Base-by-base conservation (phyloP, 1,140 invertebrate genomes). In the Drosophila pachea region DNA sequence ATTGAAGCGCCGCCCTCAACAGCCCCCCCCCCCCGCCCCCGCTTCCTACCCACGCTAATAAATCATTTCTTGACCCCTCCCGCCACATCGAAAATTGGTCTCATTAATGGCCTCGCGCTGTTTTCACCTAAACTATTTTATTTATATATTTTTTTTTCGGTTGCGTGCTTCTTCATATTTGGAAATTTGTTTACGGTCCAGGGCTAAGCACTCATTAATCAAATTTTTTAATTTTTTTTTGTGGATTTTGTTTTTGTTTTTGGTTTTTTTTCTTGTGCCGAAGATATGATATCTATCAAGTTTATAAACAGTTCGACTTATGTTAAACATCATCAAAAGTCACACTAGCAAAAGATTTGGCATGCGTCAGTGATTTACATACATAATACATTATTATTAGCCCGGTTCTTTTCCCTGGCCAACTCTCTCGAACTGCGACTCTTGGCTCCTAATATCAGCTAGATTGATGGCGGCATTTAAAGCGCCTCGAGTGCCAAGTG, bases 221-320 rank as follows among this genome's bases (percentile, higher is more conserved):
- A 84, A 84, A 75, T 84, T 66, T 40, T 64, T 22, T 22, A 22
- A 22, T 22, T 22, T 22, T 22, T 22, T 22, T 22, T 22, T 22
- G 22, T 22, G 22, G 22, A 22, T 22, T 22, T 22, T 22, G 22
- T 22, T 22, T 22, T 22, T 6, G 4, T 38, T 36, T 36, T 36
- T 36, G 4, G 4, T 7, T 36, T 12, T n/a, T 42, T 12, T 42
- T 42, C 8, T 4, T 7, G 40, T 12, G 14, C 6, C 14, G 12
- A 4, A 45, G 68, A 79, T 70, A 73, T 73, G 63, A 84, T 83
- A 84, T 79, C 79, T 78, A 84, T 83, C 79, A 83, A 71, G 70
- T 76, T 71, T 76, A 76, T 84, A 84, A 84, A 63, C 79, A 76
- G 59, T 79, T 84, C 79, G 79, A 84, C 86, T 86, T 74, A 84